Evolutionary conservation across 2,888 invertebrate species (phyloP).

Genomic region (Caradrina clavipalpis): DNA sequence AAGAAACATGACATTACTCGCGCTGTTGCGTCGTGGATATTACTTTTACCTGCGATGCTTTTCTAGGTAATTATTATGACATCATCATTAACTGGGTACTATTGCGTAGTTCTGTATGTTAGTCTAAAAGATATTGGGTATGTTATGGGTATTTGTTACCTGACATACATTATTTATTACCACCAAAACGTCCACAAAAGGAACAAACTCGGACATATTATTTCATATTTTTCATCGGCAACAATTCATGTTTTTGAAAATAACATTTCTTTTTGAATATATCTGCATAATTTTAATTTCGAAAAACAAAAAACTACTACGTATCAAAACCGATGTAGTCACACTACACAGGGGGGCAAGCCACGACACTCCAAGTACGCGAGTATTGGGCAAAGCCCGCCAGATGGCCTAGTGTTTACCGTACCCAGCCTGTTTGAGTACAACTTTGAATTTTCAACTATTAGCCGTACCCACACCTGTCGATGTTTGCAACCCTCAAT

Average conservation of each 20-base stretch:
- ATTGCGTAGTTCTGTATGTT: too few species aligned
- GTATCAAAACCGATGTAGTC: constrained; percentile 62
- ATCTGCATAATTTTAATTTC: background rate
- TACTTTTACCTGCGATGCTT: background rate
- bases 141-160: too few species aligned
- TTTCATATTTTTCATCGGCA: too few species aligned
- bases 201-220: too few species aligned
- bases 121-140: too few species aligned
- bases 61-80: too few species aligned
- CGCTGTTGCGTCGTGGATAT: background rate
- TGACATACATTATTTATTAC: too few species aligned
- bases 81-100: too few species aligned
- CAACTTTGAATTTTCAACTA: constrained; percentile 90
- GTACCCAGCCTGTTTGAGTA: constrained; percentile 82
- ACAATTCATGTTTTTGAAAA: background rate
- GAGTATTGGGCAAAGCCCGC: constrained; percentile 80
- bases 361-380: constrained; percentile 57
- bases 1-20: too few species aligned
- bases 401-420: constrained; percentile 90
- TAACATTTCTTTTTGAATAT: background rate
- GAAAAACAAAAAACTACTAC: background rate
- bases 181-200: too few species aligned
- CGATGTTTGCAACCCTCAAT: constrained; percentile 77
- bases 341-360: constrained; percentile 68
- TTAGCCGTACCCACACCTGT: constrained; percentile 86